Conservation (phyloP, 2,113 vertebrate genomes). For the Chloroceryle aenea region DNA sequence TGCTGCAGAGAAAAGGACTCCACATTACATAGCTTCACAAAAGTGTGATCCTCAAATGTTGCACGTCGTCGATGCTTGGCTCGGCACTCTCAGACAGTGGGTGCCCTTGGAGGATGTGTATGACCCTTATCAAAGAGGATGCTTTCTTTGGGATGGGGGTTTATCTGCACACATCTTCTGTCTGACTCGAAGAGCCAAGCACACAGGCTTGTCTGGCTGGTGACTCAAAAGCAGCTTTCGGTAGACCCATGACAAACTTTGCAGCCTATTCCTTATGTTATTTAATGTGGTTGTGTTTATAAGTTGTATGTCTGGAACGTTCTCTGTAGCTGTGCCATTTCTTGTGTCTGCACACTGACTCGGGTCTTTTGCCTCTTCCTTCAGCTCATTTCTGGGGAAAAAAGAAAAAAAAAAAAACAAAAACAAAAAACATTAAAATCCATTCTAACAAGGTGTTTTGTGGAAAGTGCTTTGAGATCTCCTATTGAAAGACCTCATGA, state of each 20-base stretch:
- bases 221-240: not conserved
- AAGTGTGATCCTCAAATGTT: not conserved
- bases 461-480: not conserved
- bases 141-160: not conserved
- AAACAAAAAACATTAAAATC: not conserved
- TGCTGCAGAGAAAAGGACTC: not conserved
- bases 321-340: not conserved
- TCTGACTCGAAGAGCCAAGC: not conserved
- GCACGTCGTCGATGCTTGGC: rapidly evolving
- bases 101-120: not conserved
- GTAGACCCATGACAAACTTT: not conserved
- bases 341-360: not conserved
- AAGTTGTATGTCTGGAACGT: not conserved
- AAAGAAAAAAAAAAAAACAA: too few relatives aligned
- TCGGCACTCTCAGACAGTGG: not conserved
- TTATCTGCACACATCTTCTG: not conserved
- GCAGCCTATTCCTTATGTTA: not conserved
- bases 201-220: not conserved
- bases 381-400: not conserved
- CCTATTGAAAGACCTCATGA: not conserved
- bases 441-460: not conserved
- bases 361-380: not conserved
- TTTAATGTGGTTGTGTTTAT: not conserved
- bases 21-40: not conserved
- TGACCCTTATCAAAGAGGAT: not conserved